Base-by-base conservation (phyloP, 2,113 vertebrate species). In the Pelvicachromis taeniatus region DNA sequence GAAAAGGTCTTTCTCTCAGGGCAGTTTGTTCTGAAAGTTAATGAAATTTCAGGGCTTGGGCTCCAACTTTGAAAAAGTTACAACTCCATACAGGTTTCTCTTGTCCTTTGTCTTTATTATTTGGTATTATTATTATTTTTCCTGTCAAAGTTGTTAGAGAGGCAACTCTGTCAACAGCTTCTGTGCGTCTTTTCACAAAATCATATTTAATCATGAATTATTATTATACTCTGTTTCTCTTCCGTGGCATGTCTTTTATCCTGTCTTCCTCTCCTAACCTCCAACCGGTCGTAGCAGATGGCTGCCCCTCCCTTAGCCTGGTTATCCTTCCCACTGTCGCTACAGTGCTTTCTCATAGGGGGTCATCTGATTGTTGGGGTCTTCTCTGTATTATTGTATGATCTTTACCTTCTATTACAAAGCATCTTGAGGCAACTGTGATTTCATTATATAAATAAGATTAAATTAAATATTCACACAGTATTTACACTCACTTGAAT, bases 221-320 rank as follows among this genome's bases (percentile, higher is more conserved):
- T 23, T 21, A 65, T 65, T 65, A 38, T 63, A 38, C 58, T 63
- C 35, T 33, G 33, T 6, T 33, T 7, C 33, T 33, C 6, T 33
- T 33, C 33, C 7, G 2, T 7, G 31, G 31, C 31, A 31, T 31
- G 31, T 33, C 33, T 38, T 38, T 38, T 38, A 10, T 38, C 9
- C 35, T 38, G 35, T 65, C 19, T 65, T 21, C 35, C 1, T 65
- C 35, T 21, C 61, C 0, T 65, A 38, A 40, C 19, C 33, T 21
- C 61, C 61, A 65, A 65, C 4, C 1, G 0, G 19, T 21, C 4
- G 11, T 5, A 11, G 11, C 61, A 65, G 6, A 65, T 40, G 19
- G 61, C 11, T 0, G 19, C 0, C 7, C 0, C 19, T 65, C 4
- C 19, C 35, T 21, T 2, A 65, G 0, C n/a, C 61, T 38, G 59